Conservation (phyloP, 2,888 invertebrate genomes). For the Xylota segnis region DNA sequence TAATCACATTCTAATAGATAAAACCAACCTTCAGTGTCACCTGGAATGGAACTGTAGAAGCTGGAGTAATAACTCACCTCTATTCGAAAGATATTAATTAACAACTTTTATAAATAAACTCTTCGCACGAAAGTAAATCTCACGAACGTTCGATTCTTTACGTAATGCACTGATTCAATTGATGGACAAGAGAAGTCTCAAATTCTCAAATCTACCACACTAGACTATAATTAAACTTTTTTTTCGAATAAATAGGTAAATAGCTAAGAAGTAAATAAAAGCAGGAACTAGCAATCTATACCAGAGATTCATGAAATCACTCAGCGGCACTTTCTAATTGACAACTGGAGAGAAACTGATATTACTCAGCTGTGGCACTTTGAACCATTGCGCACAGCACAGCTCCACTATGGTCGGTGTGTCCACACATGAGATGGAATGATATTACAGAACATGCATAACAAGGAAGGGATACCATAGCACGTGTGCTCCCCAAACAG, state of each 20-base stretch:
- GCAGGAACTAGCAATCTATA: neutral
- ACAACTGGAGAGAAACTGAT: slow-evolving; percentile 38
- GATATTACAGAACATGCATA: neutral
- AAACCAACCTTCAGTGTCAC: neutral
- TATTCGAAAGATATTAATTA: neutral
- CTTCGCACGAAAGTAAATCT: slow-evolving; percentile 27
- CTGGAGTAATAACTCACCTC: neutral
- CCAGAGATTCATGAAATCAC: slow-evolving; percentile 11
- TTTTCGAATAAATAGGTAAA: slow-evolving; percentile 21
- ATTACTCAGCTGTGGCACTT: neutral
- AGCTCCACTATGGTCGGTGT: neutral
- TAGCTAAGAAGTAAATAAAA: slow-evolving; percentile 22
- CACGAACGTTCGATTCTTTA: slow-evolving; percentile 40
- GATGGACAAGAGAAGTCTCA: neutral
- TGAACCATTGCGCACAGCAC: neutral
- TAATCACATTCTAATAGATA: neutral
- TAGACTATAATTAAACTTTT: neutral
- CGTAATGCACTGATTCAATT: slow-evolving; percentile 44
- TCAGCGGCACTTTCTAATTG: slow-evolving; percentile 1
- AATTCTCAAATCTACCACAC: neutral
- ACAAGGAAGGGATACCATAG: slow-evolving; percentile 11
- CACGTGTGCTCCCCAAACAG: slow-evolving; percentile 47
- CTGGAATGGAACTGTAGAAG: neutral
- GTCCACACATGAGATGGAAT: slow-evolving; percentile 15
- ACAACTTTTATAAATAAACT: neutral